Evolutionary conservation across 1,140 invertebrate species (phyloP).

Genomic region (Bombus cullumanus): DNA sequence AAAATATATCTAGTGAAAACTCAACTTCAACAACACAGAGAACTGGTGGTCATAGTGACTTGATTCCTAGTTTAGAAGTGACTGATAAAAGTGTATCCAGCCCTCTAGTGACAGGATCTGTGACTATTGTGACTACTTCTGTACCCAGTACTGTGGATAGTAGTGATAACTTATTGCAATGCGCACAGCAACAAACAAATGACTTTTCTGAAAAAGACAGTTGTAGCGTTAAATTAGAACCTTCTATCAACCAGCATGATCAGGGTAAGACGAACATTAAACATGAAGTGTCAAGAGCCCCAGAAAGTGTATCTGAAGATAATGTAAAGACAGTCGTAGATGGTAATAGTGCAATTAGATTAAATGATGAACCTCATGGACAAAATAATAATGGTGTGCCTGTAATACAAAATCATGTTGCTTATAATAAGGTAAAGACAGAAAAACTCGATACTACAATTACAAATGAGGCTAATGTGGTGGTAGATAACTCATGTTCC

Average conservation of each 20-base stretch:
- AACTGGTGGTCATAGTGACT: conserved; percentile 64
- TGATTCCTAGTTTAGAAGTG: conserved; percentile 57
- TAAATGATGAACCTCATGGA: conserved; percentile 71
- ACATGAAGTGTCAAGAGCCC: conserved; percentile 55
- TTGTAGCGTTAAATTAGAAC: conserved; percentile 69
- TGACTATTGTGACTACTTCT: conserved; percentile 65
- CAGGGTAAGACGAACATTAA: conserved; percentile 66
- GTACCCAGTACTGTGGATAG: conserved; percentile 63
- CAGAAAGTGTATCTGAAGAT: conserved; percentile 58
- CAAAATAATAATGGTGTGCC: conserved; percentile 80
- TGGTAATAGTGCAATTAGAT: conserved; percentile 68
- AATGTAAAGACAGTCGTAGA: conserved; percentile 57
- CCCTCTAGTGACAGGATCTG: conserved; percentile 64
- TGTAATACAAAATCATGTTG: conserved; percentile 80
- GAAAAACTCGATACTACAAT: conserved; percentile 66
- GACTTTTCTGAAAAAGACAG: conserved; percentile 65
- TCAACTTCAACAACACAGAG: conserved; percentile 58
- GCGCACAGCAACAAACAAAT: conserved; percentile 65
- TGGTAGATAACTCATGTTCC: conserved; percentile 55
- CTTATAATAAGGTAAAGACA: conserved; percentile 72
- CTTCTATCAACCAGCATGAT: conserved; percentile 67
- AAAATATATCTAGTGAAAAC: conserved; percentile 63
- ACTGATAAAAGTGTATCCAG: conserved; percentile 61
- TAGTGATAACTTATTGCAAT: conserved; percentile 76
- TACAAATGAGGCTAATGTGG: conserved; percentile 47